Conservation (phyloP, 2,113 vertebrate species). For the Poeciliopsis retropinna region DNA sequence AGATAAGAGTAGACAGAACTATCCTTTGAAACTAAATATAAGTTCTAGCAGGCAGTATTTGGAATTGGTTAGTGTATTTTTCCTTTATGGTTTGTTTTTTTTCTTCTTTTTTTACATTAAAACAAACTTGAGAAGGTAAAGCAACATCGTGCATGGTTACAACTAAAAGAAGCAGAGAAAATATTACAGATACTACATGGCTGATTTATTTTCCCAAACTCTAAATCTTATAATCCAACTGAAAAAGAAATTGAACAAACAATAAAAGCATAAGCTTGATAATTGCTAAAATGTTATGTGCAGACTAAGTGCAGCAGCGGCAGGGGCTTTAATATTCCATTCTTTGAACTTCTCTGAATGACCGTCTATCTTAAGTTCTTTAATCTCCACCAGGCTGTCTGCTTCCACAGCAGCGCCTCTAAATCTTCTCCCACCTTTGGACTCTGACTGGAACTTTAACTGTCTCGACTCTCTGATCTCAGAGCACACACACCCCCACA, state of each 20-base stretch:
- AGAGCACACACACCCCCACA: conserved; percentile 18
- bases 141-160: neutral
- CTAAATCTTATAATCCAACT: neutral
- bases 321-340: conserved; percentile 29
- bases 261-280: neutral
- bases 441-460: conserved; percentile 58
- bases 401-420: conserved; percentile 59
- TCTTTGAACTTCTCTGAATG: conserved; percentile 68
- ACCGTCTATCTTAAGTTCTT: conserved; percentile 66
- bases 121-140: conserved; percentile 4
- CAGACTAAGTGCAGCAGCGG: conserved; percentile 17
- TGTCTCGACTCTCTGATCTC: conserved; percentile 58
- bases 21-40: conserved; percentile 77
- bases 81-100: conserved; percentile 19
- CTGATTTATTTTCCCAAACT: neutral
- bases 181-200: neutral
- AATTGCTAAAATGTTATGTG: conserved; percentile 5
- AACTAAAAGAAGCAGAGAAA: neutral
- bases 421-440: conserved; percentile 62
- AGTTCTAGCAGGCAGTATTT: conserved; percentile 44
- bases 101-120: neutral
- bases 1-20: conserved; percentile 68
- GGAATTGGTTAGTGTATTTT: conserved; percentile 28
- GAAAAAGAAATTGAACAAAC: neutral
- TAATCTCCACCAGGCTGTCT: conserved; percentile 67